Percentiles rank a stretch among this genome's conserved stretches.
Conservation (phyloP, 2,113 vertebrate species). For the Tonatia bakeri region DNA sequence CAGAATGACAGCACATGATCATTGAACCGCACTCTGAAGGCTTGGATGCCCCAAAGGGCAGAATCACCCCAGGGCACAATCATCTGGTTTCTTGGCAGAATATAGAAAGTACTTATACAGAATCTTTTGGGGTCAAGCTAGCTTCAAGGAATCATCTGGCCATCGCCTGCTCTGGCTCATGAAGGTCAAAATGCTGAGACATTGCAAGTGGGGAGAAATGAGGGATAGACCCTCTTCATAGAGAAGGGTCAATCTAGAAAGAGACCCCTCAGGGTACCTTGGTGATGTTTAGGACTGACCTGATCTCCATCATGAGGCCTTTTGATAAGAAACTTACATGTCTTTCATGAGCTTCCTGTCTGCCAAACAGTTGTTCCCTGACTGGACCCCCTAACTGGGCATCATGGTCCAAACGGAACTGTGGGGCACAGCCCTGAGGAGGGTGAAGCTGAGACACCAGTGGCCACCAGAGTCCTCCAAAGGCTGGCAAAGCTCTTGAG, state of each 20-base stretch:
- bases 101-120: neutral
- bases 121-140: neutral
- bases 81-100: neutral
- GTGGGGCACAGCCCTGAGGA: neutral
- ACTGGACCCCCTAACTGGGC: neutral
- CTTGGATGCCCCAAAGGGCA: too few species aligned
- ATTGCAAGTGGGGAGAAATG: accelerated
- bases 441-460: neutral
- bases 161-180: neutral
- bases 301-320: too few species aligned
- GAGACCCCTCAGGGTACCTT: accelerated
- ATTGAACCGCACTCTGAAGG: neutral
- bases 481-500: neutral
- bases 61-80: accelerated
- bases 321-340: neutral
- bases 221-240: accelerated
- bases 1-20: accelerated
- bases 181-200: neutral
- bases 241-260: accelerated
- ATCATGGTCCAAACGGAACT: accelerated
- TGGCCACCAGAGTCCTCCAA: neutral
- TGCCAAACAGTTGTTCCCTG: neutral
- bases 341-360: neutral
- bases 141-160: neutral
- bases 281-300: neutral